Base-by-base conservation (phyloP, 2,797 vertebrate species). In the Galaxias olidus region DNA sequence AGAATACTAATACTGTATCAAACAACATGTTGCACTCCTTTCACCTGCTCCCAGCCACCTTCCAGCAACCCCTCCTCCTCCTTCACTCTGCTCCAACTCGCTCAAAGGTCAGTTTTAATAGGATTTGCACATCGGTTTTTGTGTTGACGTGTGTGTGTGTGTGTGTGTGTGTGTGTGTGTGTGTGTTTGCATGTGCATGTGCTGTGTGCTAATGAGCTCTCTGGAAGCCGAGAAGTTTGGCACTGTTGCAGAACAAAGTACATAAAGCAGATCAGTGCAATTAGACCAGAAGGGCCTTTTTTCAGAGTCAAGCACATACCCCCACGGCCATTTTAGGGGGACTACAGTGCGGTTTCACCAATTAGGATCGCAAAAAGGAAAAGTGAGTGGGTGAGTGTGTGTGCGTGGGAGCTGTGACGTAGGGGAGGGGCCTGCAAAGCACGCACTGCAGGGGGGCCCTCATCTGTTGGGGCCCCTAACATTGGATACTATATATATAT, bases 21-120 rank as follows among this genome's bases (percentile, higher is more conserved):
- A 7, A 19, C 51, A 53, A 12, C 9, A 9, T 47, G 45, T 17
- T n/a, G 1, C 15, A 41, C 45, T 47, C 45, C 42, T 51, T 61
- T 41, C 9, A 47, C 9, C 9, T 11, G n/a, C 1, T 12, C 40
- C 30, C 60, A 17, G 30, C 4, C 48, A 14, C 48, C 15, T 13
- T 13, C 30, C 48, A 19, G 42, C 20, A 30, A 5, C 53, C 15
- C 2, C 50, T n/a, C 13, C 18, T 13, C 20, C 10, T 7, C 44
- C 53, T 41, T 66, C 42, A 17, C 47, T 47, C 50, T 41, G 48
- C 20, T 66, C 55, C 48, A 20, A 8, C 52, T 54, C 15, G 18
- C 50, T 49, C 50, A 73, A 77, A 77, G 82, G 81, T 84, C 81
- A 72, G 46, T 63, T 83, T 83, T 88, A 88, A 89, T 84, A 87